Conservation (phyloP, 2,797 vertebrate species). For the Ambastaia sidthimunki region DNA sequence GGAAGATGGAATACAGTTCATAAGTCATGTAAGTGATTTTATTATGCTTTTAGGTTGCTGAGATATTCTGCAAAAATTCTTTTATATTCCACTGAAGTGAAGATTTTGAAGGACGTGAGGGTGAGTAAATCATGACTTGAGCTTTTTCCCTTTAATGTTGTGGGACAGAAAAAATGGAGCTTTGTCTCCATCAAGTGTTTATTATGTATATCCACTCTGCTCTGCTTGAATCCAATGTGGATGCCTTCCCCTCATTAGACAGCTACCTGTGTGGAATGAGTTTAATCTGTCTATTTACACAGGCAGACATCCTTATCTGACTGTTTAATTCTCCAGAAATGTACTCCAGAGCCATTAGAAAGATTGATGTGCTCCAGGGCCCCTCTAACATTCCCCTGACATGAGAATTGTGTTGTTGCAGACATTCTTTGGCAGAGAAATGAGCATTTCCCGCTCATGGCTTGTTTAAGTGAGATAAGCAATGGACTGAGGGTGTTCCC, state of each 20-base stretch:
- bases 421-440: constrained; percentile 23
- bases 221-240: neutral
- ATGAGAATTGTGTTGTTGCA: constrained; percentile 33
- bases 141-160: neutral
- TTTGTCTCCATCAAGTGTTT: constrained; percentile 47
- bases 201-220: neutral
- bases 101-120: neutral
- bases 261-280: neutral
- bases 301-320: neutral
- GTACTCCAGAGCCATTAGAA: constrained; percentile 1
- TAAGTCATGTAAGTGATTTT: neutral
- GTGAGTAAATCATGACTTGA: neutral
- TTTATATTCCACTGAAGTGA: neutral
- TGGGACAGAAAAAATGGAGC: neutral
- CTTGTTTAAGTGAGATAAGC: neutral
- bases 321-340: constrained; percentile 13
- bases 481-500: neutral
- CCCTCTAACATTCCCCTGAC: constrained; percentile 24
- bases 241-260: neutral
- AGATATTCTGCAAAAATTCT: neutral
- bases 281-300: constrained; percentile 2
- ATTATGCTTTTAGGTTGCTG: neutral
- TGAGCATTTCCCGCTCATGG: constrained; percentile 2
- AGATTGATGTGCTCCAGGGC: constrained; percentile 5
- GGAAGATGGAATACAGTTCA: neutral